A percentile compares a stretch with the other conserved stretches of the same genome.
Conservation (phyloP, 2,888 invertebrate species). For the Eurytoma californica region DNA sequence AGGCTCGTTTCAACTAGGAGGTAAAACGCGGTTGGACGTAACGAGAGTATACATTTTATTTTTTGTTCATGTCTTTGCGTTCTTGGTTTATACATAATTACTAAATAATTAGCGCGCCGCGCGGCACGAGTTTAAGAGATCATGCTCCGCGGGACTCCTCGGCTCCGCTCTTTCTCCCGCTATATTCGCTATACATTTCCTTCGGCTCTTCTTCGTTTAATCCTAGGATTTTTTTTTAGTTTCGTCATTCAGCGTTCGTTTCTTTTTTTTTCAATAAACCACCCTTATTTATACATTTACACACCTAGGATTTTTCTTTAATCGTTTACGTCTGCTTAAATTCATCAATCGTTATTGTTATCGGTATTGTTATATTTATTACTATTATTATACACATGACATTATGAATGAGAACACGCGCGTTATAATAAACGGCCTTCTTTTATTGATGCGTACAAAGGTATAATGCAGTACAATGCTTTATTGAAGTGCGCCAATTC, state of each 20-base stretch:
- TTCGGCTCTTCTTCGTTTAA: constrained; percentile 8
- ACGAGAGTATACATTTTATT: constrained; percentile 55
- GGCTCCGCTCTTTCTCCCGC: constrained; percentile 58
- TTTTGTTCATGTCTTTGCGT: constrained; percentile 47
- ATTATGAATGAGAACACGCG: constrained; percentile 49
- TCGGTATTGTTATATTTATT: constrained; percentile 22
- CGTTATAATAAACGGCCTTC: constrained; percentile 36
- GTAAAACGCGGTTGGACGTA: constrained; percentile 58
- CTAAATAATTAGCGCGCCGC: constrained; percentile 57
- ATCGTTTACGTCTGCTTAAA: constrained; percentile 17
- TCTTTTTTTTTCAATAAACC: constrained; percentile 30
- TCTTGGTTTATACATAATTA: constrained; percentile 55
- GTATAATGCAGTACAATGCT: constrained; percentile 44
- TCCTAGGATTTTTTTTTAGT: constrained; percentile 27
- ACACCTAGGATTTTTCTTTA: constrained; percentile 46
- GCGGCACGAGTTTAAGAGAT: constrained; percentile 69
- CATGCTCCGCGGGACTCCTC: constrained; percentile 68
- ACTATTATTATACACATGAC: constrained; percentile 46
- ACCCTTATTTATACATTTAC: constrained; percentile 56
- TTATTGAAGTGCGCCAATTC: constrained; percentile 21
- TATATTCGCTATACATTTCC: constrained; percentile 7
- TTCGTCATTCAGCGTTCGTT: background rate
- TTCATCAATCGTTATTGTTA: constrained; percentile 4
- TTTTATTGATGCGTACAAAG: constrained; percentile 44
- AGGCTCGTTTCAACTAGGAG: constrained; percentile 42